A percentile compares a stretch with the other conserved stretches of the same genome.
Conservation (phyloP, 2,797 vertebrate species). For the Micrastur ruficollis region DNA sequence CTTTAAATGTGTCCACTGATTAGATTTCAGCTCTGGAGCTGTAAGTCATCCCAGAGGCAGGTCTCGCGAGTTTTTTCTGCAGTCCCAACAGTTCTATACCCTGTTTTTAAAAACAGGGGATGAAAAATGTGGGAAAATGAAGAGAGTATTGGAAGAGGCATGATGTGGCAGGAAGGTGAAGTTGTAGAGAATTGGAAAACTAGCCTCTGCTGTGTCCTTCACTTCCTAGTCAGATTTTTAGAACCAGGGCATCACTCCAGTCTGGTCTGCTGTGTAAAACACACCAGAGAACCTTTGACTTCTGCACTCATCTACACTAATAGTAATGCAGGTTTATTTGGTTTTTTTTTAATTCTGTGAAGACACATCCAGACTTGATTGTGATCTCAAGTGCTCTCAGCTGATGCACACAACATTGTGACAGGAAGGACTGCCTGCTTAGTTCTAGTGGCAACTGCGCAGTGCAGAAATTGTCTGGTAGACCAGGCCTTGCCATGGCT, state of each 20-base stretch:
- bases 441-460: not conserved
- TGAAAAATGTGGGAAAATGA: slow-evolving; percentile 3
- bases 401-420: not conserved
- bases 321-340: not conserved
- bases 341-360: not conserved
- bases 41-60: not conserved
- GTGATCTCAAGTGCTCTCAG: not conserved
- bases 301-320: not conserved
- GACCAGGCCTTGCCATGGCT: not conserved
- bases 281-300: not conserved
- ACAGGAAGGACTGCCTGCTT: not conserved
- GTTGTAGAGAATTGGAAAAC: not conserved
- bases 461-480: not conserved
- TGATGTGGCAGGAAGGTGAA: not conserved
- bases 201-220: not conserved
- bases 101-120: not conserved
- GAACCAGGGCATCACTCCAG: not conserved
- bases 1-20: not conserved
- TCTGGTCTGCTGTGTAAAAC: not conserved
- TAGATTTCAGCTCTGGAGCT: not conserved
- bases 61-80: not conserved
- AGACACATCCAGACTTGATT: not conserved
- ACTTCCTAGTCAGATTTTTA: not conserved
- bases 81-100: not conserved
- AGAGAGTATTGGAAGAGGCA: not conserved